Percentiles rank a stretch among this genome's conserved stretches.
Evolutionary conservation across 1,140 invertebrate genomes (phyloP).

Genomic region (Drosophila varians): DNA sequence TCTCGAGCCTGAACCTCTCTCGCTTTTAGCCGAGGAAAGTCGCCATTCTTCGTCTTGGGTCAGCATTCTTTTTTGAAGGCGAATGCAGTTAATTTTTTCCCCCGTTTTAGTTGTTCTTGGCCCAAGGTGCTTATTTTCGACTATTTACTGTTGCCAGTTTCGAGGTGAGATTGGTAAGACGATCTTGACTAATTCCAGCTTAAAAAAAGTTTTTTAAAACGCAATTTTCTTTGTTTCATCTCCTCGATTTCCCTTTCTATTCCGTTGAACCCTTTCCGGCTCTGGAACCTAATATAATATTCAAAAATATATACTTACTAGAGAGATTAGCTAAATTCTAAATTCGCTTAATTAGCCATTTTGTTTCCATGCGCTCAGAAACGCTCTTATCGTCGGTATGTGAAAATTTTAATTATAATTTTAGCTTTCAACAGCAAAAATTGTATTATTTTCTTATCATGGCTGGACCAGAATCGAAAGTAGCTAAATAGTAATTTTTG

Average conservation of each 20-base stretch:
- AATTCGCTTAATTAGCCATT: conserved; percentile 32
- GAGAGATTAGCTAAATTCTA: conserved; percentile 32
- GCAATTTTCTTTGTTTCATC: background rate
- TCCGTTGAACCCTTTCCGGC: background rate
- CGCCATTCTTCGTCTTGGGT: conserved; percentile 44
- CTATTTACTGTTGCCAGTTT: conserved; percentile 11
- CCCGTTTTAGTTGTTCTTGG: conserved; percentile 5
- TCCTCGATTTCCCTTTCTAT: conserved; percentile 16
- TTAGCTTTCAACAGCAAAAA: conserved; percentile 19
- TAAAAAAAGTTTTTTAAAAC: background rate
- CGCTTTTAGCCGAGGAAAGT: conserved; percentile 49
- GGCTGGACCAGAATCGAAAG: conserved; percentile 35
- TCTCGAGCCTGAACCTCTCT: conserved; percentile 43
- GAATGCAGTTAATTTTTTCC: conserved; percentile 36
- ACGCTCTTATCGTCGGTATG: conserved; percentile 27
- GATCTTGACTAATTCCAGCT: conserved; percentile 6
- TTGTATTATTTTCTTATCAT: conserved; percentile 39
- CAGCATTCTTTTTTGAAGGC: conserved; percentile 76
- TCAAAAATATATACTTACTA: background rate
- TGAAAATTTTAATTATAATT: conserved; percentile 41
- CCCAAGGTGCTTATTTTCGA: conserved; percentile 63
- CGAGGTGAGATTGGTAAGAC: conserved; percentile 18
- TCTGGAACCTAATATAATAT: background rate
- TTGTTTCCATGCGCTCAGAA: conserved; percentile 43
- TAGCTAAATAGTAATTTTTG: conserved; percentile 17